These are phyloP conservation scores for Cyanoramphus novaezelandiae DNA, from an alignment of 2,113 vertebrate genomes.

Conservation along the genomic window DNA sequence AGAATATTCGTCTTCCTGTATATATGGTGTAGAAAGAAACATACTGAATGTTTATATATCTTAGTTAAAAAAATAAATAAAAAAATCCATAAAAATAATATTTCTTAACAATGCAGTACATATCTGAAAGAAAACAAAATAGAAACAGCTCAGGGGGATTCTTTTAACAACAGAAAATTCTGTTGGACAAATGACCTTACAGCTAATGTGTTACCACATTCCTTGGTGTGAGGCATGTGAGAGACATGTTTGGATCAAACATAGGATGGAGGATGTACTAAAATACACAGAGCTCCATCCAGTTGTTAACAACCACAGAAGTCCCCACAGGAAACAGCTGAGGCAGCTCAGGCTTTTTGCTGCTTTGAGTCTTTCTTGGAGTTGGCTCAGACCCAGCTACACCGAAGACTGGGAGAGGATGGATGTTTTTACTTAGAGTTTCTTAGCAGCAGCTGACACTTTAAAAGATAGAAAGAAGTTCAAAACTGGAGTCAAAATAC, in stretches of 20 bases:
- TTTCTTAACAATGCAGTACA: not conserved
- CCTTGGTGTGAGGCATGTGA: not conserved
- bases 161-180: not conserved
- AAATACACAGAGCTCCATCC: not conserved
- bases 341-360: not conserved
- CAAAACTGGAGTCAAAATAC: not conserved
- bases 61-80: not conserved
- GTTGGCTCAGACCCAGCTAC: not conserved
- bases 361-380: not conserved
- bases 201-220: not conserved
- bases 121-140: not conserved
- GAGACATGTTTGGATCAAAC: not conserved
- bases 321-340: accelerated
- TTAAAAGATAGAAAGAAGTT: not conserved
- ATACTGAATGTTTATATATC: not conserved
- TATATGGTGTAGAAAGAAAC: not conserved
- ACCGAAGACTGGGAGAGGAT: not conserved
- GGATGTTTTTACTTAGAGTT: not conserved
- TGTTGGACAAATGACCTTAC: not conserved
- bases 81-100: not conserved
- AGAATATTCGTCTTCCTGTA: not conserved
- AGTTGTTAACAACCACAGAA: not conserved
- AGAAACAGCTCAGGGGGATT: not conserved
- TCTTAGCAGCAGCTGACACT: not conserved
- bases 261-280: not conserved